These are phyloP conservation scores for Prionailurus bengalensis DNA, from an alignment of 2,113 vertebrate genomes.

Conservation along the genomic window DNA sequence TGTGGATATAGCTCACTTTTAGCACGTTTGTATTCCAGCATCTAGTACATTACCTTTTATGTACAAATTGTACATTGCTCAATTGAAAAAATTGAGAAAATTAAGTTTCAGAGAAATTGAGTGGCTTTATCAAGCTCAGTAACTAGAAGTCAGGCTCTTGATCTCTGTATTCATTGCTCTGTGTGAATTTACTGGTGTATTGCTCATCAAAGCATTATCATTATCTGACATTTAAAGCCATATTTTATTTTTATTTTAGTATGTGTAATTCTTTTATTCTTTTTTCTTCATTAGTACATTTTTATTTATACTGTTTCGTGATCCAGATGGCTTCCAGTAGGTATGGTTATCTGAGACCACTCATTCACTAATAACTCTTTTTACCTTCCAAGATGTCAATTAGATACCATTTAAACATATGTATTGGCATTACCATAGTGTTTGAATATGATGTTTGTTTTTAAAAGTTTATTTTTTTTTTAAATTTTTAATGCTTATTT, in stretches of 20 bases:
- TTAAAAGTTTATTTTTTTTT: no score
- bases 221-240: background rate
- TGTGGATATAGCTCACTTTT: background rate
- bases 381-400: background rate
- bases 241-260: background rate
- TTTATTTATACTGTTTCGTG: slow-evolving; percentile 26
- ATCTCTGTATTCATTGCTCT: background rate
- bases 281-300: background rate
- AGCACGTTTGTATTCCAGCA: background rate
- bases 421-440: background rate
- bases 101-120: background rate
- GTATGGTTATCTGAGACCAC: background rate
- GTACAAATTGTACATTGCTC: background rate
- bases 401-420: background rate
- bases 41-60: background rate
- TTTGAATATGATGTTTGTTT: background rate
- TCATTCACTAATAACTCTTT: background rate
- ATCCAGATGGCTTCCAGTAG: background rate
- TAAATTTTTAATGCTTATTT: no score
- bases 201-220: background rate
- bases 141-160: background rate
- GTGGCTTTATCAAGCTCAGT: background rate
- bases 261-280: background rate
- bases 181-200: background rate
- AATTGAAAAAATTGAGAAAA: slow-evolving; percentile 6